Evolutionary conservation across 2,888 invertebrate species (phyloP), one percentile per base, ranked within the genome.

Genomic region (Pseudococcus jackbeardsleyi): DNA sequence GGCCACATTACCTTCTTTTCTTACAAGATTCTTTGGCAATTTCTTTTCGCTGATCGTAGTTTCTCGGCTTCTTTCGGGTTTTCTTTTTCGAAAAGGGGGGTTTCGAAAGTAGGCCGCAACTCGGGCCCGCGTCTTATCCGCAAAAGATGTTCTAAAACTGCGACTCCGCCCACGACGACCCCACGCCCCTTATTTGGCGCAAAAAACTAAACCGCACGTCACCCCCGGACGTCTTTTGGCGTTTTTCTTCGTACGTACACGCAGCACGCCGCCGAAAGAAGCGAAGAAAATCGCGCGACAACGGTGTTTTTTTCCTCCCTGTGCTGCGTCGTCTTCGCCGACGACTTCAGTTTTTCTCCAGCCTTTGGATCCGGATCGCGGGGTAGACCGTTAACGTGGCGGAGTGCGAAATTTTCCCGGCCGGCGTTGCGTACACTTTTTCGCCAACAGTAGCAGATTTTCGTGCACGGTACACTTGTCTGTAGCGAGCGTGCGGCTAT

Each of bases 91-190:
- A 68, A 26, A 46, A 26, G 42, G 64, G 72, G 89, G 90, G 89
- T 89, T 90, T 82, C 39, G 77, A 89, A 89, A 89, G 89, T 90
- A 89, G 90, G 90, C 90, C 90, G 90, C 90, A 89, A 90, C 89
- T 89, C 84, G 89, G 86, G 89, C 88, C 89, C 89, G 42, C 42
- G 88, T 86, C 86, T 88, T 86, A 82, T 82, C 84, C 89, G 88
- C 84, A 85, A 82, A 88, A 84, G 88, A 86, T 88, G 88, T 88
- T 88, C 39, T 46, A 54, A 84, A 64, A 64, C 64, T 22, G 19
- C 64, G 64, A 84, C 86, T 84, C 86, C 89, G 85, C 88, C 89
- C 89, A 39, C 85, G 19, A 54, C 42, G 64, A 79, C 86, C 85
- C 89, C 84, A 86, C 79, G 87, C 82, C 89, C 88, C 85, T 59